Evolutionary conservation across 2,797 vertebrate genomes (phyloP).

Genomic region (Cacajao melanocephalus): DNA sequence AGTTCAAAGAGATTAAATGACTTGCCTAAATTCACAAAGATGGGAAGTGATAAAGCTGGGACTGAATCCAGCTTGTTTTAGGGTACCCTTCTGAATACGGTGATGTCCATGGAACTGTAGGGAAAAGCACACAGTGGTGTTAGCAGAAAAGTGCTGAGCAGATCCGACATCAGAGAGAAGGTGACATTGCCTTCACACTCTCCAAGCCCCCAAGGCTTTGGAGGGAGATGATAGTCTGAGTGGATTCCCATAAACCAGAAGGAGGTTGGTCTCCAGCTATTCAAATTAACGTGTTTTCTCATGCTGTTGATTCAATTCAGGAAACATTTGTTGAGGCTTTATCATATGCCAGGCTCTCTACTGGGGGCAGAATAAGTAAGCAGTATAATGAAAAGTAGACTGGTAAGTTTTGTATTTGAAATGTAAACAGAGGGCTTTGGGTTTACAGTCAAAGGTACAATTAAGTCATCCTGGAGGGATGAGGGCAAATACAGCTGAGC

Average conservation of each 20-base stretch:
- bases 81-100: background rate
- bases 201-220: background rate
- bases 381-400: constrained; percentile 54
- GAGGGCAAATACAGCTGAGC: constrained; percentile 59
- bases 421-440: constrained; percentile 62
- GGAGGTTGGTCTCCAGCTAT: background rate
- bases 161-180: background rate
- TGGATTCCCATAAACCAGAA: background rate
- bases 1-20: background rate
- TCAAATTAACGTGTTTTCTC: constrained; percentile 49
- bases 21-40: background rate
- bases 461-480: constrained; percentile 37
- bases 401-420: constrained; percentile 60
- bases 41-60: background rate
- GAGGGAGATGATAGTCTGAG: background rate
- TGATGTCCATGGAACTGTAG: background rate
- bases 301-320: constrained; percentile 49
- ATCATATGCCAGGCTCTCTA: constrained; percentile 7
- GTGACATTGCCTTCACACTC: background rate
- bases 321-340: constrained; percentile 60
- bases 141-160: background rate
- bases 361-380: constrained; percentile 42
- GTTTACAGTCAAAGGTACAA: constrained; percentile 34
- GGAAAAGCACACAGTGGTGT: background rate
- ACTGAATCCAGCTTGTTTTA: background rate